Percentiles rank a stretch among this genome's conserved stretches.
These are phyloP conservation scores for Halichoeres trimaculatus DNA, from an alignment of 2,113 vertebrate species.

Conservation along the genomic window DNA sequence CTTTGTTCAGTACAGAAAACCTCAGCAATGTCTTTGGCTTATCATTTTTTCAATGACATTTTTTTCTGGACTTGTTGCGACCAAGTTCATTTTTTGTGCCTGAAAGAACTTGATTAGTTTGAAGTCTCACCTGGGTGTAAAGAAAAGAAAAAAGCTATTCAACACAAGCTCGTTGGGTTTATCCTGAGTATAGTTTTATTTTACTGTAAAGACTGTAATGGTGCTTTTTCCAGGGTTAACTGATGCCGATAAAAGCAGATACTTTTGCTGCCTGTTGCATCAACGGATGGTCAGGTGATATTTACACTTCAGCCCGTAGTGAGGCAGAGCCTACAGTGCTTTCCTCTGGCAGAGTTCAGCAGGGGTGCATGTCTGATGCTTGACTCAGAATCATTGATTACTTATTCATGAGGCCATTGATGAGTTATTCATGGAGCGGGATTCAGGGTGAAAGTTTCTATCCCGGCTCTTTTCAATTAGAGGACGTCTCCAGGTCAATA, in stretches of 20 bases:
- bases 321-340: slow-evolving; percentile 44
- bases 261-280: slow-evolving; percentile 3
- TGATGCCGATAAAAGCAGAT: slow-evolving; percentile 10
- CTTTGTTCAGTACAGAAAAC: too few relatives aligned
- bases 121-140: neutral
- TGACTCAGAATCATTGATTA: slow-evolving; percentile 57
- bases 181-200: neutral
- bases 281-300: slow-evolving; percentile 36
- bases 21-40: too few relatives aligned
- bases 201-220: neutral
- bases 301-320: slow-evolving; percentile 58
- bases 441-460: slow-evolving; percentile 54
- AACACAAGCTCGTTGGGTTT: neutral
- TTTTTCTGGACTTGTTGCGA: too few relatives aligned
- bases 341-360: slow-evolving; percentile 35
- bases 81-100: too few relatives aligned
- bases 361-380: slow-evolving; percentile 42
- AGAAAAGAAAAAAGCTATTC: slow-evolving; percentile 7
- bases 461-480: slow-evolving; percentile 55
- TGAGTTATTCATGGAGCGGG: slow-evolving; percentile 67
- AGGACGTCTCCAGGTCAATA: slow-evolving; percentile 55
- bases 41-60: too few relatives aligned
- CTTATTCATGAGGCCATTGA: slow-evolving; percentile 65
- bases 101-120: too few relatives aligned
- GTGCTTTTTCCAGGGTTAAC: neutral